Base-by-base conservation (phyloP, 2,797 vertebrate species). In the Amblyraja radiata region DNA sequence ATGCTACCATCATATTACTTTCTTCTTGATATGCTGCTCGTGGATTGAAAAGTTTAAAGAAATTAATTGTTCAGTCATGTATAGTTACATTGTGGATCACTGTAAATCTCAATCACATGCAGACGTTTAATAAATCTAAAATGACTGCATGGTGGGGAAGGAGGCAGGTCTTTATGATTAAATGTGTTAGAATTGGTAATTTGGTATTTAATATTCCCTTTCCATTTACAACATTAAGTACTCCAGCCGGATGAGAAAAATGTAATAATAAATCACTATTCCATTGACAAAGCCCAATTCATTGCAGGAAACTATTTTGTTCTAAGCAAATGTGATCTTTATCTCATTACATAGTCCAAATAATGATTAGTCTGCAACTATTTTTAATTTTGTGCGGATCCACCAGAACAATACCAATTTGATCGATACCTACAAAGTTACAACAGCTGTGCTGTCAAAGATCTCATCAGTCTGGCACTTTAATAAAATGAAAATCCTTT, bases 391-490 rank as follows among this genome's bases (percentile, higher is more conserved):
- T 68, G n/a, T 32, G 46, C 61, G 21, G 18, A 63, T n/a, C 14
- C 13, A 28, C 10, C 65, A 68, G 65, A 68, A 71, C 68, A 71
- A 74, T 21, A 74, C 18, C 36, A 78, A 88, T 32, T 88, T 28
- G 63, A 88, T 88, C 23, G 16, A 88, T n/a, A 88, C 61, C 25
- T 88, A n/a, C 61, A 88, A 88, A 36, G 11, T 65, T n/a, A 65
- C 84, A n/a, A 13, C 9, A 32, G 14, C 61, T n/a, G 65, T 88
- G 8, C 13, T n/a, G 84, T 63, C 84, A 65, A n/a, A 65, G 61
- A 88, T 65, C 14, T 36, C 14, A 32, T 88, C 61, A 88, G n/a
- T 88, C 84, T 88, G 84, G 61, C 84, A 88, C 61, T 88, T 88
- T 2, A n/a, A 86, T 14, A 63, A 88, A 32, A 88, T 88, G 84